Evolutionary conservation across 2,888 invertebrate genomes (phyloP).

Genomic region (Ectobius pallidus): DNA sequence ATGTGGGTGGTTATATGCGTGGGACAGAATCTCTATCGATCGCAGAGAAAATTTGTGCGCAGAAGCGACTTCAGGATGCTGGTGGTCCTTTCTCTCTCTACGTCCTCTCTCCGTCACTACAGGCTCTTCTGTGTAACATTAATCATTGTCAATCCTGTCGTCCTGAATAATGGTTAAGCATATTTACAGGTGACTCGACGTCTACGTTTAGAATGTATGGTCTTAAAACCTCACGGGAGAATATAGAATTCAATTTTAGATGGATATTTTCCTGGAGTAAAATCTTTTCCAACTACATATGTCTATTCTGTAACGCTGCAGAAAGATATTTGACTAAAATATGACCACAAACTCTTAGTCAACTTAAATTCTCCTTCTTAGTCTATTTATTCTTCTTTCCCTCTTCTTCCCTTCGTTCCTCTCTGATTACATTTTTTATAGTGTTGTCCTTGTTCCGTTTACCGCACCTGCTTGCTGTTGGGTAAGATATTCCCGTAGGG

Average conservation of each 20-base stretch:
- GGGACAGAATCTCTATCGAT: conserved; percentile 6
- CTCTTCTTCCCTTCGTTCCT: no score
- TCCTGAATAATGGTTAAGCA: conserved; percentile 23
- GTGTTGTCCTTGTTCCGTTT: no score
- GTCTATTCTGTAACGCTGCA: neutral
- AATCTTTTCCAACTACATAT: neutral
- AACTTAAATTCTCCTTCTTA: no score
- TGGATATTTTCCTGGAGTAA: neutral
- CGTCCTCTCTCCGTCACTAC: neutral
- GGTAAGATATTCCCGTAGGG: no score
- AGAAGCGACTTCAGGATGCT: neutral
- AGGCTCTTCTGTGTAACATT: conserved; percentile 25
- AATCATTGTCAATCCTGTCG: conserved; percentile 31
- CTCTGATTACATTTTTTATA: no score
- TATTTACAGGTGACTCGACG: conserved; percentile 28
- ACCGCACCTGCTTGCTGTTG: no score
- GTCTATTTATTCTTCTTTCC: no score
- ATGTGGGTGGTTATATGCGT: neutral
- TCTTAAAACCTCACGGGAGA: neutral
- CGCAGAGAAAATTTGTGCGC: neutral
- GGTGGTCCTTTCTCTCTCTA: neutral
- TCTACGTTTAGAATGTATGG: neutral
- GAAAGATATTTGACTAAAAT: neutral
- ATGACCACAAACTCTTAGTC: no score
- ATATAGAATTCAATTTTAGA: conserved; percentile 24